A percentile compares a stretch with the other conserved stretches of the same genome.
Evolutionary conservation across 2,888 invertebrate genomes (phyloP).

Genomic region (Microctonus aethiopoides): DNA sequence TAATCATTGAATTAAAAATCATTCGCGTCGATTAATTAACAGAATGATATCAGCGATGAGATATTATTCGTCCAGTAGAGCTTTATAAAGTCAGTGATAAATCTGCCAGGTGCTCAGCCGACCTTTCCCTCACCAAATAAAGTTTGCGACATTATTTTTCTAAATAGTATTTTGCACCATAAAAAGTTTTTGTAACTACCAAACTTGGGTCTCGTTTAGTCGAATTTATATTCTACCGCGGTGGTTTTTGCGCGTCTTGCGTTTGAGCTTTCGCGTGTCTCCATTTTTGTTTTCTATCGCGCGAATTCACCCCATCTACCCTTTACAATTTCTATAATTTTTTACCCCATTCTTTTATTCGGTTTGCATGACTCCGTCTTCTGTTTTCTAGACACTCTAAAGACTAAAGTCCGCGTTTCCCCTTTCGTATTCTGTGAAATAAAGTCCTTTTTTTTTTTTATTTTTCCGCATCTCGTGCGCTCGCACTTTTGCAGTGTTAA

Average conservation of each 20-base stretch:
- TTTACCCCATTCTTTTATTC: conserved; percentile 27
- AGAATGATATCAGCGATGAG: conserved; percentile 28
- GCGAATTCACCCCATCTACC: conserved; percentile 39
- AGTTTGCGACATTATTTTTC: conserved; percentile 61
- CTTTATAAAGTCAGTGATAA: conserved; percentile 28
- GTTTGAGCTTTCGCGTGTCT: conserved; percentile 34
- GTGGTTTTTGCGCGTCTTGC: conserved; percentile 42
- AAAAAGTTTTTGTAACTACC: conserved; percentile 61
- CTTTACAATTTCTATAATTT: conserved; percentile 41
- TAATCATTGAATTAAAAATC: background rate
- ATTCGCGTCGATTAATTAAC: conserved; percentile 19
- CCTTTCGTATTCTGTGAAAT: conserved; percentile 6
- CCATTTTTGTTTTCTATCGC: conserved; percentile 27
- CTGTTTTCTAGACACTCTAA: conserved; percentile 35
- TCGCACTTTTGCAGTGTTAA: conserved; percentile 42
- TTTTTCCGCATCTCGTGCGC: conserved; percentile 31
- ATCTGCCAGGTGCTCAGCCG: conserved; percentile 31
- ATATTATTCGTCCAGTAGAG: conserved; percentile 15
- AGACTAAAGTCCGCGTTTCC: too few species aligned
- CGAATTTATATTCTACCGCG: conserved; percentile 57
- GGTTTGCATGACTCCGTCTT: conserved; percentile 43
- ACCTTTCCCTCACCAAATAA: too few species aligned
- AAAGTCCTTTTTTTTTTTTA: conserved; percentile 29
- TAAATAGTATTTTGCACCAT: conserved; percentile 62
- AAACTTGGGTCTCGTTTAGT: conserved; percentile 59